Evolutionary conservation across 2,113 vertebrate species (phyloP), one percentile per base, ranked within the genome.

Genomic region (Monopterus albus): DNA sequence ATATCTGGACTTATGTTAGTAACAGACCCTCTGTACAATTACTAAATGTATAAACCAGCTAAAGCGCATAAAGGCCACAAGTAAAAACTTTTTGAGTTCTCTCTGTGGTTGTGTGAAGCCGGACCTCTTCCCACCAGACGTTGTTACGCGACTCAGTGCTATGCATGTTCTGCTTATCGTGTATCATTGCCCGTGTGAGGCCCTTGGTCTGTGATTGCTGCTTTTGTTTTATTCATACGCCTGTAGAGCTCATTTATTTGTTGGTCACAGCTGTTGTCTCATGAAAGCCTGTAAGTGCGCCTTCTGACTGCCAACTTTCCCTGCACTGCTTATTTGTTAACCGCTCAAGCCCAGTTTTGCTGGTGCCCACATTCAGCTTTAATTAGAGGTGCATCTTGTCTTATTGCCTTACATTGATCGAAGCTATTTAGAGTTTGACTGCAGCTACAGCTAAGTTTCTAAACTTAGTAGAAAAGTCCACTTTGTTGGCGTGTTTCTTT

Each of bases 251-350:
- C 38, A 60, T 75, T 50, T 67, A 58, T 82, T 29, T 62, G 63
- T 85, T 66, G 47, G 68, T 85, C 79, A 8, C 79, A 73, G 68
- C 69, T 78, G 69, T 63, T 62, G 69, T 75, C 45, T 75, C 56
- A 42, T 42, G 25, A 63, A 65, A 59, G 21, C 49, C 53, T 57
- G n/a, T 58, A 17, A 66, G 39, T 20, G 8, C 2, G 31, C 28
- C 49, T 38, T 55, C 50, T 65, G 72, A 65, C 58, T 74, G 53
- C 72, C 55, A 65, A 28, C 39, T 69, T 73, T 56, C 53, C 39
- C 64, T 29, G 18, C 11, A 12, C 31, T 18, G 55, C 72, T 59
- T 50, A 35, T 62, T 77, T 60, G 77, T 78, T 77, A 82, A 59
- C 55, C 5, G 18, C 59, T 67, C 45, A 29, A 49, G 58, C 52